These are phyloP conservation scores for Eurytoma californica DNA, from an alignment of 2,888 invertebrate genomes.

Conservation along the genomic window DNA sequence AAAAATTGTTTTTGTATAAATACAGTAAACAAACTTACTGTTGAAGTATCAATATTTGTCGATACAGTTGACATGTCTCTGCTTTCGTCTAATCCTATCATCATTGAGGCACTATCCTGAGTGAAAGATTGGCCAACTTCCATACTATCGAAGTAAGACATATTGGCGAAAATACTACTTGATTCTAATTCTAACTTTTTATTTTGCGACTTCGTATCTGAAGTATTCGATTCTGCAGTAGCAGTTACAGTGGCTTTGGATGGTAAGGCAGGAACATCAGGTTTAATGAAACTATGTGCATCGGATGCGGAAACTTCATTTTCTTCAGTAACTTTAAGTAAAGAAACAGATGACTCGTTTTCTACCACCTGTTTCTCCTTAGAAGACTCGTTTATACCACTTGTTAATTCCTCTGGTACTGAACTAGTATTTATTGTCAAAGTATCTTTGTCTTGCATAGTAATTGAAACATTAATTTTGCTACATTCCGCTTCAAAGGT, in stretches of 20 bases:
- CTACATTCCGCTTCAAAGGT: conserved; percentile 9
- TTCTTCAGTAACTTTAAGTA: not conserved
- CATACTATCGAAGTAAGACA: conserved; percentile 65
- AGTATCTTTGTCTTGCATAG: not conserved
- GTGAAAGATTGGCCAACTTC: conserved; percentile 50
- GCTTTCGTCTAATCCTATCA: conserved; percentile 35
- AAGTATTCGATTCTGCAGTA: conserved; percentile 3
- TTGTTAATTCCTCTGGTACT: not conserved
- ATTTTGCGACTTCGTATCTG: conserved; percentile 55
- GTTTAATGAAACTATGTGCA: conserved; percentile 26
- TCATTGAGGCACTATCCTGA: conserved; percentile 34
- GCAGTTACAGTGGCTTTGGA: not conserved
- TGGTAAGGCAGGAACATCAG: not conserved
- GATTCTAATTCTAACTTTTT: conserved; percentile 60
- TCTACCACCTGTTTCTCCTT: not conserved
- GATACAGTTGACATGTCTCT: conserved; percentile 37
- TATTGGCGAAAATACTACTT: conserved; percentile 65
- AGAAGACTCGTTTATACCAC: not conserved
- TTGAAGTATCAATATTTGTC: conserved; percentile 12
- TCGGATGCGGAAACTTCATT: not conserved
- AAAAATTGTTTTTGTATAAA: no score
- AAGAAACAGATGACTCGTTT: not conserved
- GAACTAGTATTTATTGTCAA: no score
- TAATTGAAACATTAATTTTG: conserved; percentile 17
- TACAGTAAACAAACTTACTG: conserved; percentile 34